Conservation (phyloP, 2,113 vertebrate species). For the Catharus minimus region DNA sequence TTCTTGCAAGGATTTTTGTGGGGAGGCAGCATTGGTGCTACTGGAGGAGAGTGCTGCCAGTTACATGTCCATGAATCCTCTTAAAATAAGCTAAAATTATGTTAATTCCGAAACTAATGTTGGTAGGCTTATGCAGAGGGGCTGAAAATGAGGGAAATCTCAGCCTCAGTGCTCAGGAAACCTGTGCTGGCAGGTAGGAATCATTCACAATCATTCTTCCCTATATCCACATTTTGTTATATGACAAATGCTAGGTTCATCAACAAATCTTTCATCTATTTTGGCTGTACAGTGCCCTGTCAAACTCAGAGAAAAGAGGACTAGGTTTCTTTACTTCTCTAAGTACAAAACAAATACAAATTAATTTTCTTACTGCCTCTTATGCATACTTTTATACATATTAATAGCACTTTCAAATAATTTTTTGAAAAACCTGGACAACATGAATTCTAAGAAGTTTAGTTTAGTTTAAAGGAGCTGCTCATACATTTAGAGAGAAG, state of each 20-base stretch:
- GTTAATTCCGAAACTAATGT: background rate
- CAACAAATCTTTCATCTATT: background rate
- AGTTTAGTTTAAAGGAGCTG: background rate
- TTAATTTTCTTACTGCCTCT: background rate
- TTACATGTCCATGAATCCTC: background rate
- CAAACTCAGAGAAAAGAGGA: background rate
- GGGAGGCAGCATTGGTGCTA: background rate
- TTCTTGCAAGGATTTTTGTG: background rate
- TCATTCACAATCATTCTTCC: background rate
- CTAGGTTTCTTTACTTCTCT: background rate
- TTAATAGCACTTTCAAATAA: background rate
- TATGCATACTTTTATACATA: background rate
- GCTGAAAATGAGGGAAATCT: background rate
- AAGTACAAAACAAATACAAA: background rate
- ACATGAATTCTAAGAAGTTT: background rate
- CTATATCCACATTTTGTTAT: background rate
- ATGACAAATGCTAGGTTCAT: background rate
- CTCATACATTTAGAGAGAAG: background rate
- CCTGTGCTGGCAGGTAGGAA: accelerated
- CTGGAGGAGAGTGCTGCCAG: background rate
- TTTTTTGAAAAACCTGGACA: background rate
- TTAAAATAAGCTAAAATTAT: background rate
- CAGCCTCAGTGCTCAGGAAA: background rate
- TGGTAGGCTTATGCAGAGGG: background rate
- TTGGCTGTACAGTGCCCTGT: background rate